Conservation (phyloP, 2,797 vertebrate species). For the Poliocrania exsul region DNA sequence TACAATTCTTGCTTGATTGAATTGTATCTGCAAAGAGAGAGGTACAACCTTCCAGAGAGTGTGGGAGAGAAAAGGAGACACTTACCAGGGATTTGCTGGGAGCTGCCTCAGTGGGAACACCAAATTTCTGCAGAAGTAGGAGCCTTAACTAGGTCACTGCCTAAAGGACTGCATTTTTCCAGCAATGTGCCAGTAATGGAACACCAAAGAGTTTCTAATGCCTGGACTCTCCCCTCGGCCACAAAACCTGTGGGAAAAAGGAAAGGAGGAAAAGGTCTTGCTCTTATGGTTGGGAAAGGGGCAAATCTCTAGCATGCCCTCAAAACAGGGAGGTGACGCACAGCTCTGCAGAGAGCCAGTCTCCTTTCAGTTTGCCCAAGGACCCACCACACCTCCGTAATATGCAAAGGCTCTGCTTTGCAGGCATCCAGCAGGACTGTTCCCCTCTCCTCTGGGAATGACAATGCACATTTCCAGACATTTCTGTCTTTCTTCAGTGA, state of each 20-base stretch:
- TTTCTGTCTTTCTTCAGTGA: background rate
- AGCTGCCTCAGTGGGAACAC: background rate
- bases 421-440: background rate
- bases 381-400: background rate
- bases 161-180: background rate
- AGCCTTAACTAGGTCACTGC: background rate
- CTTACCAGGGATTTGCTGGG: background rate
- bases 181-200: background rate
- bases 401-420: background rate
- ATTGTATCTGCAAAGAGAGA: background rate
- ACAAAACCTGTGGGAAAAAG: background rate
- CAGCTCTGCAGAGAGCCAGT: background rate
- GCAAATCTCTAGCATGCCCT: background rate
- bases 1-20: background rate
- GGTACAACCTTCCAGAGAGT: background rate
- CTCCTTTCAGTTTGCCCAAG: background rate
- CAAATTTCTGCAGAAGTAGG: background rate
- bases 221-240: rapidly evolving
- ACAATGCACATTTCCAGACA: background rate
- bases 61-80: background rate
- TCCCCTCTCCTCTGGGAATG: background rate
- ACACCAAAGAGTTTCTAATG: background rate
- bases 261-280: background rate
- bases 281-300: background rate
- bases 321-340: background rate